These are phyloP conservation scores for Sabatieria punctata DNA, from an alignment of 2,888 invertebrate species.

Conservation along the genomic window DNA sequence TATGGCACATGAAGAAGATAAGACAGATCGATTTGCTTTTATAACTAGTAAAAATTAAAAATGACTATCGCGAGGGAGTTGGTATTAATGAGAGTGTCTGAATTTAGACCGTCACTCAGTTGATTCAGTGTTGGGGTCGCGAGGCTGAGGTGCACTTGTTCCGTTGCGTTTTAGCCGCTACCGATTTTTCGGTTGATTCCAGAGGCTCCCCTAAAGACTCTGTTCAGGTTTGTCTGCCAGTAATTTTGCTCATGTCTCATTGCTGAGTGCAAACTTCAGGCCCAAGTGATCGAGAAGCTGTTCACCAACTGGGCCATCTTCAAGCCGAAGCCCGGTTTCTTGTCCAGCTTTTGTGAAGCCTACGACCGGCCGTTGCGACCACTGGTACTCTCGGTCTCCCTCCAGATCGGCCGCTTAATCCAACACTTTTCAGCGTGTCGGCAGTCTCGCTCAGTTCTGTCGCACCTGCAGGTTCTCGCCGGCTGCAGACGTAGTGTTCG, in stretches of 20 bases:
- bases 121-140: constrained; percentile 74
- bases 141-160: constrained; percentile 92
- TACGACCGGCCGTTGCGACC: constrained; percentile 52
- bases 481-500: constrained; percentile 77
- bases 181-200: constrained; percentile 55
- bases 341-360: constrained; percentile 69
- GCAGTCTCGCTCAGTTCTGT: constrained; percentile 63
- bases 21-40: too few relatives aligned
- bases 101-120: constrained; percentile 41
- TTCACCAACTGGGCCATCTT: constrained; percentile 50
- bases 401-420: too few relatives aligned
- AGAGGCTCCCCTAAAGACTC: constrained; percentile 37
- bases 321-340: constrained; percentile 56
- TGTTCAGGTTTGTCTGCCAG: constrained; percentile 31
- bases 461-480: constrained; percentile 46
- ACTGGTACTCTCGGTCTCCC: too few relatives aligned
- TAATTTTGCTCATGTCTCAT: background rate
- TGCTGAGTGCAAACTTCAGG: constrained; percentile 36
- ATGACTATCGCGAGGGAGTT: too few relatives aligned
- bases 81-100: too few relatives aligned
- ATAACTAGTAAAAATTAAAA: too few relatives aligned
- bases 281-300: constrained; percentile 59
- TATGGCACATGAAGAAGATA: too few relatives aligned
- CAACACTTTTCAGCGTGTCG: too few relatives aligned
- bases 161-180: constrained; percentile 75